Conservation (phyloP, 2,113 vertebrate genomes). For the Nesogale talazaci region DNA sequence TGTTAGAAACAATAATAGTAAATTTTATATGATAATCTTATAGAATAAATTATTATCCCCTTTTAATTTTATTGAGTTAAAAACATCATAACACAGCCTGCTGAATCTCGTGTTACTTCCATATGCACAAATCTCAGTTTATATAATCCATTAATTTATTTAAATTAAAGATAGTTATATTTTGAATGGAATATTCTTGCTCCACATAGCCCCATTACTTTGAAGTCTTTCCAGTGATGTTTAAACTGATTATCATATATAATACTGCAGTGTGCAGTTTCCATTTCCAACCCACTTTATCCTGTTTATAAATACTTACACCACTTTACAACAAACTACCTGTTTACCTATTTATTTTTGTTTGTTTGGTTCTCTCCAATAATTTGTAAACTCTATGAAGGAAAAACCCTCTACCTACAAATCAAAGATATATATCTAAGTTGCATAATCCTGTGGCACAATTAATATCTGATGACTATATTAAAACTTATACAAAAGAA, state of each 20-base stretch:
- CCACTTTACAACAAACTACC: neutral
- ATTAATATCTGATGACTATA: neutral
- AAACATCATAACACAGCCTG: neutral
- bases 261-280: neutral
- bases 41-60: neutral
- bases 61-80: neutral
- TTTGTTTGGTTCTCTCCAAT: neutral
- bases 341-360: neutral
- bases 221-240: neutral
- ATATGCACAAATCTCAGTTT: neutral
- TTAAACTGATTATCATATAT: neutral
- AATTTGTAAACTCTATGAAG: neutral
- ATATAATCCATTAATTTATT: neutral
- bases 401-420: neutral
- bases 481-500: conserved; percentile 16
- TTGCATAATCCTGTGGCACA: neutral
- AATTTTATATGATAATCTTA: neutral
- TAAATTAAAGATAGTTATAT: conserved; percentile 20
- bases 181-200: neutral
- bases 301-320: neutral
- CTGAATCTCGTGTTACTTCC: neutral
- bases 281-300: neutral
- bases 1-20: conserved; percentile 3
- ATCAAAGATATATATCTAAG: neutral
- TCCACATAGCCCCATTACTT: neutral